A percentile compares a stretch with the other conserved stretches of the same genome.
Evolutionary conservation across 2,797 vertebrate genomes (phyloP).

Genomic region (Erethizon dorsatum): DNA sequence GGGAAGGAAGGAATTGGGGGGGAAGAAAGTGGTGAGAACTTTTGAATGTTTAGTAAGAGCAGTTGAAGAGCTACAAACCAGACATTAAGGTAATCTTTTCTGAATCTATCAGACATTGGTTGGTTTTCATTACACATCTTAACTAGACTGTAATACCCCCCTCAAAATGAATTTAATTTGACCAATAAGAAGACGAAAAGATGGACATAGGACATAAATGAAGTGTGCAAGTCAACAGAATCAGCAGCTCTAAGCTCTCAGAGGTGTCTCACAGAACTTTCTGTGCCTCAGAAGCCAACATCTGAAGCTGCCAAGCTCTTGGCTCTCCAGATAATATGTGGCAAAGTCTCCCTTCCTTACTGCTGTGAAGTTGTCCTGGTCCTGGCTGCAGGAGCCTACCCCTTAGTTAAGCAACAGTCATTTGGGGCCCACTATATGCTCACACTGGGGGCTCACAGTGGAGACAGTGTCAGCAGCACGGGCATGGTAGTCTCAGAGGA

Average conservation of each 20-base stretch:
- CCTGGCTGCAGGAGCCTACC: neutral
- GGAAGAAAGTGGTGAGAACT: neutral
- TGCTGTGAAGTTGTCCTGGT: neutral
- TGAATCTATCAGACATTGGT: neutral
- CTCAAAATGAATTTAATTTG: constrained; percentile 7
- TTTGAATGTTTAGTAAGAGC: neutral
- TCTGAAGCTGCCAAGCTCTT: constrained; percentile 14
- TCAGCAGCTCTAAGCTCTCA: neutral
- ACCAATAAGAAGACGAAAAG: neutral
- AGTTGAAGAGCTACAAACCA: neutral
- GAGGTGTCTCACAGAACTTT: neutral
- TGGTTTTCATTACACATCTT: constrained; percentile 39
- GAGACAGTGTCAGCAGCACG: neutral
- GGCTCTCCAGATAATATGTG: neutral
- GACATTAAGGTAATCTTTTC: constrained; percentile 39
- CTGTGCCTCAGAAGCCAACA: neutral
- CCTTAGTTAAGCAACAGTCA: neutral
- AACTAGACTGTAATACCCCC: neutral
- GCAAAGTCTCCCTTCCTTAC: neutral
- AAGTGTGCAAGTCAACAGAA: neutral
- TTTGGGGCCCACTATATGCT: fast-evolving
- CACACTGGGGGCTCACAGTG: neutral
- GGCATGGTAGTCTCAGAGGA: neutral
- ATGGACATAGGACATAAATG: neutral
- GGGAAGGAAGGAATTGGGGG: neutral